These are phyloP conservation scores for Platorchestia sp. DNA, from an alignment of 1,140 invertebrate genomes.

Conservation along the genomic window DNA sequence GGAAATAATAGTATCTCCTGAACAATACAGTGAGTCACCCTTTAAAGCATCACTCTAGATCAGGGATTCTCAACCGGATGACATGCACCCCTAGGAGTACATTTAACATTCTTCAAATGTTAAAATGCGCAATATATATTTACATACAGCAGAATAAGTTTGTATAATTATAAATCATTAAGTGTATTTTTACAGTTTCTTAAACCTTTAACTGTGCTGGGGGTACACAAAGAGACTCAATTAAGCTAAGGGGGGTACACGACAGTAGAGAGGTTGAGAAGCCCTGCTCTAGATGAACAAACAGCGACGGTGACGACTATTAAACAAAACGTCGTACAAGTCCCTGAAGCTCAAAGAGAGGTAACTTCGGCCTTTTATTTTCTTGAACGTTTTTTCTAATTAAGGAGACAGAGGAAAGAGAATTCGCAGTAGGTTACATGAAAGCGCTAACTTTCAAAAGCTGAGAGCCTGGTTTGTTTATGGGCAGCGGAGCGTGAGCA, in stretches of 20 bases:
- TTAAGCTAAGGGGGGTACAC: too few species aligned
- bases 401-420: not conserved
- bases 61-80: too few species aligned
- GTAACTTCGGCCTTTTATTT: not conserved
- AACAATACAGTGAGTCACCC: not conserved
- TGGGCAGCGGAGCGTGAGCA: not conserved
- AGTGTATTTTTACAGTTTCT: too few species aligned
- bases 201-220: too few species aligned
- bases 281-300: not conserved
- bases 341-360: not conserved
- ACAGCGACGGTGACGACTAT: not conserved
- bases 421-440: not conserved
- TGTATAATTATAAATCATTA: too few species aligned
- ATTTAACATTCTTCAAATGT: too few species aligned
- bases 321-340: not conserved
- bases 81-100: too few species aligned
- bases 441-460: not conserved
- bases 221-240: too few species aligned
- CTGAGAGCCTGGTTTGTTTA: not conserved
- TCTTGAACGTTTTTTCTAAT: not conserved
- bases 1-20: not conserved
- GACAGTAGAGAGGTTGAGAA: too few species aligned
- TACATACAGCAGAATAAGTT: too few species aligned
- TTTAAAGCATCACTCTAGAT: not conserved
- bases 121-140: too few species aligned